Evolutionary conservation across 2,888 invertebrate species (phyloP), one percentile per base, ranked within the genome.

Genomic region (Vesta saturnalis): DNA sequence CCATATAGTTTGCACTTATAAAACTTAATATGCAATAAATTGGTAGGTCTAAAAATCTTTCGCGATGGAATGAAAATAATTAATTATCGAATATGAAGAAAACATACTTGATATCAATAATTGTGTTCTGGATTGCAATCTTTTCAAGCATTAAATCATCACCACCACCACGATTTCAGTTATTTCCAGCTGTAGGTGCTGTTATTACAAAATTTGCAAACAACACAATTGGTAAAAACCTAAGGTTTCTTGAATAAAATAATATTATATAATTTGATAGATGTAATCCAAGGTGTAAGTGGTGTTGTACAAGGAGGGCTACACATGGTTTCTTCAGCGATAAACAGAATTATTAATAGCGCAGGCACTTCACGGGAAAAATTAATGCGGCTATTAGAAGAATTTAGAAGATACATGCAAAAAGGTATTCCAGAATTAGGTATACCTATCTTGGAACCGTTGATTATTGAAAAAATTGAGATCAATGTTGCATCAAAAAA

Each of bases 381-480:
- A 63, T 73, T 83, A 6, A 77, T 80, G 30, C 79, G 80, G 6
- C 67, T 83, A 14, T 73, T 84, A 22, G 83, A 84, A 72, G 81
- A 83, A 70, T 81, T 84, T 63, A 74, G 83, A 67, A 78, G 77
- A 56, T 78, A 79, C 21, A 80, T 84, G 73, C 77, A 82, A 22
- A 78, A 78, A 30, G 83, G 83, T 16, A 83, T 84, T 54, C 83
- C 83, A 5, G 83, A 84, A 77, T 72, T 84, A 15, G 83, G 82
- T 47, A 81, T 84, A 43, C 84, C 84, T 0, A 79, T 83, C 49
- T 74, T 84, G 65, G 84, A 84, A 74, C 84, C 84, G 2, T 76
- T 84, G n/a, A 81, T 80, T 62, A 80, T 84, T 19, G 81, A 82
- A 30, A 78, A 80, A 70, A 79, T 84, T n/a, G 81, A 83, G 63